Conservation (phyloP, 1,140 invertebrate genomes). For the Gryon sp. region DNA sequence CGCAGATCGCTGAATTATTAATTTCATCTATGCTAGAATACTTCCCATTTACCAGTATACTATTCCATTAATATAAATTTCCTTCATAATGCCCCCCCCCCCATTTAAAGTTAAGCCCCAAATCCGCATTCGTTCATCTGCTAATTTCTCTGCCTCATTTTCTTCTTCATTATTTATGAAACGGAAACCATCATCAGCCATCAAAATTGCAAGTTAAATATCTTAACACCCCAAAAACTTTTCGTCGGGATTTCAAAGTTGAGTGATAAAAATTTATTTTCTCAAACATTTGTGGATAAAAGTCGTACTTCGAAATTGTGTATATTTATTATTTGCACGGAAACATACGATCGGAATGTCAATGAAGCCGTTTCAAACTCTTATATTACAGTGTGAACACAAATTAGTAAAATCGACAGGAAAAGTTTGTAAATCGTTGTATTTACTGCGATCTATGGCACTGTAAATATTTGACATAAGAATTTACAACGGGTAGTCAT, state of each 20-base stretch:
- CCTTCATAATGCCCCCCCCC: constrained; percentile 44
- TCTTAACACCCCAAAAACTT: neutral
- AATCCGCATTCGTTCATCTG: constrained; percentile 39
- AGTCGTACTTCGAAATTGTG: no score
- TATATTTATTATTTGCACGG: no score
- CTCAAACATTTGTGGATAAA: no score
- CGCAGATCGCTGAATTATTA: constrained; percentile 18
- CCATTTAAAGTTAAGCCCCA: constrained; percentile 47
- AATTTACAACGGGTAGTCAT: no score
- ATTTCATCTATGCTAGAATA: constrained; percentile 18
- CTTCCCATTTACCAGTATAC: constrained; percentile 12
- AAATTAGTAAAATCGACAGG: no score
- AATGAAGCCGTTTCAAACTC: no score
- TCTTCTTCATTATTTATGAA: constrained; percentile 47
- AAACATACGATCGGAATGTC: no score
- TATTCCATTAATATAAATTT: constrained; percentile 58
- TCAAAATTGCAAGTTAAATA: constrained; percentile 16
- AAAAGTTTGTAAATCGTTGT: no score
- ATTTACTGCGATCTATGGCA: no score
- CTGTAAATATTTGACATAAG: no score
- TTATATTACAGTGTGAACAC: no score
- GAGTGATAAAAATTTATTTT: neutral
- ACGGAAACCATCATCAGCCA: constrained; percentile 14
- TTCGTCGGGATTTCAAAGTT: neutral
- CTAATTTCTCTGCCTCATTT: constrained; percentile 49